Conservation (phyloP, 2,888 invertebrate genomes). For the Trimorus sp. region DNA sequence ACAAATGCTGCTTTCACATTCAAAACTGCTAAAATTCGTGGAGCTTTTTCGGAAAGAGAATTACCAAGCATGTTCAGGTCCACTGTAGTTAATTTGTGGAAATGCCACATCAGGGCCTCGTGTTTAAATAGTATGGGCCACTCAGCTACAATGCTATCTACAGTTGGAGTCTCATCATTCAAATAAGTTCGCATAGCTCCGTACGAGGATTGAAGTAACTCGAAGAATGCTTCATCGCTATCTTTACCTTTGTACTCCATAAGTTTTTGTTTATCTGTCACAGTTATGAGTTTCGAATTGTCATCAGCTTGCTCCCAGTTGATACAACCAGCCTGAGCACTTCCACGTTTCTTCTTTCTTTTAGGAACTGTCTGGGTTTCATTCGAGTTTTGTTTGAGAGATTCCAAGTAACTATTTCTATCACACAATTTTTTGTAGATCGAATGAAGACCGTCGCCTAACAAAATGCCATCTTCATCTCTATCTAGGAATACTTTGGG, state of each 20-base stretch:
- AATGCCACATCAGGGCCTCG: constrained; percentile 24
- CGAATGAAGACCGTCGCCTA: constrained; percentile 2
- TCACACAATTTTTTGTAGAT: constrained; percentile 22
- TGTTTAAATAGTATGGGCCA: constrained; percentile 27
- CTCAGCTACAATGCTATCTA: constrained; percentile 8
- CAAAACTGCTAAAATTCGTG: constrained; percentile 2
- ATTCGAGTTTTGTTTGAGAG: constrained; percentile 4
- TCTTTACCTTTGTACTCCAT: constrained; percentile 8
- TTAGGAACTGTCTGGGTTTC: neutral
- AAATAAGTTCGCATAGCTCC: constrained; percentile 6
- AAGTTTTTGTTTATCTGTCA: constrained; percentile 13
- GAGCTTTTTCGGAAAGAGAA: constrained; percentile 17
- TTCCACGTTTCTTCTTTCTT: constrained; percentile 7
- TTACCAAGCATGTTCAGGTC: constrained; percentile 14
- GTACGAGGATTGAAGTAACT: constrained; percentile 7
- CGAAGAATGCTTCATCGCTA: constrained; percentile 15
- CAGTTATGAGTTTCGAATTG: neutral
- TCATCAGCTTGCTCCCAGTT: constrained; percentile 6
- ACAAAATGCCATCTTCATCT: constrained; percentile 11
- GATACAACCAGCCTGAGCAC: constrained; percentile 23
- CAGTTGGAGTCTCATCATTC: constrained; percentile 7
- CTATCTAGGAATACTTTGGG: constrained; percentile 1
- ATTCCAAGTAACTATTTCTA: constrained; percentile 6
- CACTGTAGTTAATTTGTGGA: constrained; percentile 13
- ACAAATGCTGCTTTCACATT: constrained; percentile 10